phyloP scores from a whole-genome alignment of 2,113 vertebrate genomes.

The Stomatorhinus ivindoensis region DNA sequence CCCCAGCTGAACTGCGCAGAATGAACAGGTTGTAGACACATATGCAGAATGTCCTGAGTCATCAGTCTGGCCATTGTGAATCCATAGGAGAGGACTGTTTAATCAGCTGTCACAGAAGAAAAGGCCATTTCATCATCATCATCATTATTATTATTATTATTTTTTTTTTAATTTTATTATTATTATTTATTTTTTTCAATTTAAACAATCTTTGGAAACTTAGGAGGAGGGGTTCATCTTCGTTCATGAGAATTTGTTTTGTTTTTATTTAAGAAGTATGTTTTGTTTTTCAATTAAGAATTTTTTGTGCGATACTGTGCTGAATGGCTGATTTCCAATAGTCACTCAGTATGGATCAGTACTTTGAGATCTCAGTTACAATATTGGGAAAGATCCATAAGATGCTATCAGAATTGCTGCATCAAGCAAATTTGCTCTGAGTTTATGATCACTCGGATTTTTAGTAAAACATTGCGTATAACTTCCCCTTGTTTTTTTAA shows the following conservation, averaged over 20 bases:
- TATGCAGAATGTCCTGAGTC: neutral
- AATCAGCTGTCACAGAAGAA: conserved; percentile 7
- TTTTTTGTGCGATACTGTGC: neutral
- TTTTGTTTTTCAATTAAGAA: neutral
- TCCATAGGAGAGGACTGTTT: neutral
- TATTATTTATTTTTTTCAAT: neutral
- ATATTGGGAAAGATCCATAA: neutral
- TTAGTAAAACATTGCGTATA: neutral
- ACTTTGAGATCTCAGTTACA: neutral
- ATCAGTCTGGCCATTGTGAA: neutral
- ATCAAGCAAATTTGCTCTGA: neutral
- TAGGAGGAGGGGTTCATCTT: neutral
- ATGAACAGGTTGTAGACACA: neutral
- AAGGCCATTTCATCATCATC: neutral
- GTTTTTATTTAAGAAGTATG: neutral
- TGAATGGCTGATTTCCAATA: neutral
- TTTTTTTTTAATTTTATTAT: neutral
- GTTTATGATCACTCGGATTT: neutral
- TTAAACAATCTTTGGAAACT: neutral
- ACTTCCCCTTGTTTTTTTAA: neutral
- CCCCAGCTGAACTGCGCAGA: neutral
- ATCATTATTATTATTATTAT: neutral
- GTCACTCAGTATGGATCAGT: too few species aligned
- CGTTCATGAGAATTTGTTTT: neutral
- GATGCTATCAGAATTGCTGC: neutral